These are phyloP conservation scores for Steatocranus sp. DNA, from an alignment of 2,797 vertebrate genomes.

Conservation along the genomic window DNA sequence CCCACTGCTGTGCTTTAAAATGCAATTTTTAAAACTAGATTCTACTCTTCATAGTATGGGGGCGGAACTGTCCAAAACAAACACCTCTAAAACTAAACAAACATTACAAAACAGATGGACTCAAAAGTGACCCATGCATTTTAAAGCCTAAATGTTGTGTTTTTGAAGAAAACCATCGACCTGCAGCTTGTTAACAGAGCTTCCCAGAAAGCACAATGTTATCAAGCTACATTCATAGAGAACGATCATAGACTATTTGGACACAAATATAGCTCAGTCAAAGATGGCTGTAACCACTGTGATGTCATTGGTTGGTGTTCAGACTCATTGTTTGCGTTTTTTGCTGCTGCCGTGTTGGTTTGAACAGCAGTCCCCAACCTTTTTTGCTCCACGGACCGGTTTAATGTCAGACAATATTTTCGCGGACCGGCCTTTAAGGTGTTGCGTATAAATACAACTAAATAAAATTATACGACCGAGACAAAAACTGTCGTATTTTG, in stretches of 20 bases:
- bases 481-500: background rate
- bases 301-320: background rate
- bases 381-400: accelerated
- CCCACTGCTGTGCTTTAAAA: background rate
- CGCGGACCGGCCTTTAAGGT: background rate
- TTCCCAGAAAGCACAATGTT: background rate
- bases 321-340: background rate
- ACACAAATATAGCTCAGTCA: background rate
- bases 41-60: background rate
- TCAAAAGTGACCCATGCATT: background rate
- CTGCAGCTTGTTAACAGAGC: background rate
- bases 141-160: background rate
- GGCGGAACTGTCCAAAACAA: background rate
- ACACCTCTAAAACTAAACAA: background rate
- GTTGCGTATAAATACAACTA: background rate
- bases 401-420: background rate
- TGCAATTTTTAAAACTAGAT: background rate
- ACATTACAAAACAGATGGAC: background rate
- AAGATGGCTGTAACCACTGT: background rate
- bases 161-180: background rate
- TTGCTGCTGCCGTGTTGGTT: background rate
- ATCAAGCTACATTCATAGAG: background rate
- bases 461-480: background rate
- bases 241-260: background rate
- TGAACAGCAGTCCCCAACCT: background rate